Evolutionary conservation across 1,140 invertebrate species (phyloP), one percentile per base, ranked within the genome.

Genomic region (Zaprionus ghesquierei): DNA sequence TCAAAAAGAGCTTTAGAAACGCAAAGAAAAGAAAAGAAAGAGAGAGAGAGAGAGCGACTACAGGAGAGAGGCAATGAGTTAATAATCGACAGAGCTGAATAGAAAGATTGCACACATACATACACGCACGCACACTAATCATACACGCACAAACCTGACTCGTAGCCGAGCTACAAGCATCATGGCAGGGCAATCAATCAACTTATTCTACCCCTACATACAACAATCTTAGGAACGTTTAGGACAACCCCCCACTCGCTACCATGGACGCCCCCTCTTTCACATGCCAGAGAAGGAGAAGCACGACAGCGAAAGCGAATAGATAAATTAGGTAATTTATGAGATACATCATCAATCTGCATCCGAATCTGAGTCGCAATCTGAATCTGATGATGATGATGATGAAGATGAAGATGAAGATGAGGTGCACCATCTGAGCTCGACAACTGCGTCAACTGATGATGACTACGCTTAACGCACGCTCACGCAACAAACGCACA

Each of bases 171-270:
- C 60, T 70, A 56, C 38, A 20, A 18, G 46, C 31, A 38, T 41
- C n/a, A 29, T 41, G 61, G 25, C 44, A 50, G 61, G 53, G 61
- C 61, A 71, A 71, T 51, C 69, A 64, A 70, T 70, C 60, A 64
- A 70, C 5, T 27, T 46, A 35, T 15, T 59, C 20, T 20, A 18
- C 15, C 51, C 18, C 46, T 5, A 23, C 18, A 13, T 5, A 35
- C 33, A 5, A 35, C 33, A 35, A 35, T 35, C 13, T n/a, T 35
- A 35, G 13, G 0, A 41, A 41, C 35, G n/a, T 41, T 41, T 41
- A 41, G 35, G n/a, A 15, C n/a, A n/a, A n/a, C n/a, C n/a, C n/a
- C n/a, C n/a, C n/a, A n/a, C n/a, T n/a, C n/a, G n/a, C n/a, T n/a
- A n/a, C n/a, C n/a, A n/a, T n/a, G n/a, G n/a, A n/a, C n/a, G n/a